A percentile compares a stretch with the other conserved stretches of the same genome.
These are phyloP conservation scores for Gadopsis bispinosus DNA, from an alignment of 2,797 vertebrate genomes.

Conservation along the genomic window DNA sequence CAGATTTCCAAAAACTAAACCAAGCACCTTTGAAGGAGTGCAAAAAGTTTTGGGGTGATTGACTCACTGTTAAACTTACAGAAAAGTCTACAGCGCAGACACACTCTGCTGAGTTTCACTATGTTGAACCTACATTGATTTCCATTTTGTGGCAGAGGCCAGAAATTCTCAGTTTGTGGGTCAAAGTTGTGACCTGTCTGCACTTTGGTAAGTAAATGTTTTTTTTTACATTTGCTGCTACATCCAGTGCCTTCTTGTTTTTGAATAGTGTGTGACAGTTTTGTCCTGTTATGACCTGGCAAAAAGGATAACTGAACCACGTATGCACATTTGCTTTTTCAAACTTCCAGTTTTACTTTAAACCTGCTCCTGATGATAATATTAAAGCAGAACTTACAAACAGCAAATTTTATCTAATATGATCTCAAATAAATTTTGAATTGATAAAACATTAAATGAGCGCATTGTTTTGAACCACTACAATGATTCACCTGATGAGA, in stretches of 20 bases:
- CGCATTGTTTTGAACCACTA: not conserved
- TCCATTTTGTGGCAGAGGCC: constrained; percentile 18
- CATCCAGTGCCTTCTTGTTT: not conserved
- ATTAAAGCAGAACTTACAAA: not conserved
- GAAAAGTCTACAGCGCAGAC: constrained; percentile 10
- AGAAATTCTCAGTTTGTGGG: constrained; percentile 9
- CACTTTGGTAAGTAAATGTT: no score
- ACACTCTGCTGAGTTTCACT: not conserved
- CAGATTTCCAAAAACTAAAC: constrained; percentile 17
- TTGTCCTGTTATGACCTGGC: not conserved
- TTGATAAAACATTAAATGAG: not conserved
- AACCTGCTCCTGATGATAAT: not conserved
- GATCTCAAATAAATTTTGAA: not conserved
- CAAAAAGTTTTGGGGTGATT: constrained; percentile 27
- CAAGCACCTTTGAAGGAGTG: constrained; percentile 20
- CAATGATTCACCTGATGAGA: not conserved
- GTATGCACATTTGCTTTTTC: not conserved
- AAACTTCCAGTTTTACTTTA: not conserved
- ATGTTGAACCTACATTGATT: constrained; percentile 4
- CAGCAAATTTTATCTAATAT: not conserved
- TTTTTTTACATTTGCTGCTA: not conserved
- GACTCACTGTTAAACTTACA: constrained; percentile 20
- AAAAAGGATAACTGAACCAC: not conserved
- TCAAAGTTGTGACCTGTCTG: constrained; percentile 23
- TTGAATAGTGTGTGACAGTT: not conserved